These are phyloP conservation scores for Dexiosoma caninum DNA, from an alignment of 2,888 invertebrate genomes.

Conservation along the genomic window DNA sequence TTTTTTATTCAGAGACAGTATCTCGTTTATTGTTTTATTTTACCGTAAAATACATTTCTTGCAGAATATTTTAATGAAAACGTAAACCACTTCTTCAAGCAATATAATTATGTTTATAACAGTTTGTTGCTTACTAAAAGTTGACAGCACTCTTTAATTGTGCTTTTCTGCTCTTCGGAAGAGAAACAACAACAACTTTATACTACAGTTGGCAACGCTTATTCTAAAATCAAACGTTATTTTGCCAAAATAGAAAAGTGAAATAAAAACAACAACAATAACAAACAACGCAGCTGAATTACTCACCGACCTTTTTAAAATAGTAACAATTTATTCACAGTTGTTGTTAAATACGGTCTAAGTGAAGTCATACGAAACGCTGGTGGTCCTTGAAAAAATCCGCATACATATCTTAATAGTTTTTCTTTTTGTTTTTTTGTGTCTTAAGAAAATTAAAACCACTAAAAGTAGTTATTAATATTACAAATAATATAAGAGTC, in stretches of 20 bases:
- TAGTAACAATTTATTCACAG: slow-evolving; percentile 47
- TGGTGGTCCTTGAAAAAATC: slow-evolving; percentile 10
- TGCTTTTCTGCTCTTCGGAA: background rate
- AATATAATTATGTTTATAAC: too few relatives aligned
- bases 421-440: too few relatives aligned
- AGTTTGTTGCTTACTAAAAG: background rate
- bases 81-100: too few relatives aligned
- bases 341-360: slow-evolving; percentile 60
- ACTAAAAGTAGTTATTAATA: slow-evolving; percentile 4
- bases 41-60: too few relatives aligned
- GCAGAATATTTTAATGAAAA: too few relatives aligned
- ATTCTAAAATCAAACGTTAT: slow-evolving; percentile 33
- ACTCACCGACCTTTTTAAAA: slow-evolving; percentile 43
- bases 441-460: background rate
- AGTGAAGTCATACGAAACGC: slow-evolving; percentile 44
- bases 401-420: background rate
- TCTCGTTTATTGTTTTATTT: too few relatives aligned
- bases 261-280: slow-evolving; percentile 26
- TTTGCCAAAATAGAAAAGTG: slow-evolving; percentile 8
- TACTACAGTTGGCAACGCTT: slow-evolving; percentile 57
- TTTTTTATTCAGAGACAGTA: too few relatives aligned
- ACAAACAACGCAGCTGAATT: slow-evolving; percentile 39
- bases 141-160: background rate
- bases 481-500: background rate
- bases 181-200: background rate